Conservation (phyloP, 2,113 vertebrate genomes). For the Cebidichthys violaceus region DNA sequence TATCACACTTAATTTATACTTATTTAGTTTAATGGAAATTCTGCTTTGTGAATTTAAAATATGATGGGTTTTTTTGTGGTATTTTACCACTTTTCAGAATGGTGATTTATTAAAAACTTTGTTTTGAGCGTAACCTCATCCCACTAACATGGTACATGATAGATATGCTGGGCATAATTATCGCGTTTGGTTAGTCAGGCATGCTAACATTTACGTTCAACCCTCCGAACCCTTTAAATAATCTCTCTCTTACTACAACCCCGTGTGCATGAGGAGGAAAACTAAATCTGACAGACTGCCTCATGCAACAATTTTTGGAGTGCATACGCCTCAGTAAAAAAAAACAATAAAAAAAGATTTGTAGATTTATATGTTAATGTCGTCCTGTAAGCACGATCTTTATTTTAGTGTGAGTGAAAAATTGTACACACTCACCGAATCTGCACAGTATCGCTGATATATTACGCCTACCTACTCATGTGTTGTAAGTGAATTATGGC, state of each 20-base stretch:
- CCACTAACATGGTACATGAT: no score
- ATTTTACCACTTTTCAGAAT: no score
- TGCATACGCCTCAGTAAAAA: neutral
- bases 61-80: no score
- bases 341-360: no score
- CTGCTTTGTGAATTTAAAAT: no score
- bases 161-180: no score
- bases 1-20: no score
- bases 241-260: neutral
- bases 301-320: neutral
- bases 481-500: conserved; percentile 6
- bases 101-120: no score
- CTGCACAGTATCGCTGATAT: neutral
- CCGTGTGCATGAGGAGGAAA: neutral
- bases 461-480: neutral
- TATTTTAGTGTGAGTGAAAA: neutral
- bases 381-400: neutral
- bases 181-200: no score
- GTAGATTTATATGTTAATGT: conserved; percentile 16
- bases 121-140: no score
- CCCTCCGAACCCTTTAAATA: neutral
- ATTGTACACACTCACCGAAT: neutral
- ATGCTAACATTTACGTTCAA: no score
- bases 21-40: no score
- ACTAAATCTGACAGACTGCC: neutral